Evolutionary conservation across 2,797 vertebrate species (phyloP), one percentile per base, ranked within the genome.

Genomic region (Synanceia verrucosa): DNA sequence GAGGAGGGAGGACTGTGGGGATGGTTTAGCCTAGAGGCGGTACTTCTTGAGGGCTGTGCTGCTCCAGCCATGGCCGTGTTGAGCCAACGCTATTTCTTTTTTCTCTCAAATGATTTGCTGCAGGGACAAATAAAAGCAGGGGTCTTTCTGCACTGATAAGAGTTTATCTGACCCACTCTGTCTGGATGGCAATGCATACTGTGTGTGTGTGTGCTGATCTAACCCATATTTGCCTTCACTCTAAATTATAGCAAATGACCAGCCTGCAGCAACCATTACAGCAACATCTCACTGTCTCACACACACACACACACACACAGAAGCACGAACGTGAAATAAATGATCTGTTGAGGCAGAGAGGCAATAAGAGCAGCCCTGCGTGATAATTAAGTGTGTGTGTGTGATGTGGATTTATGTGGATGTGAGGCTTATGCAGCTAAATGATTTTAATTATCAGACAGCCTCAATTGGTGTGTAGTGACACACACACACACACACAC

Each of bases 201-300:
- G 37, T 31, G 62, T 61, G 77, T 36, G 61, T 26, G 48, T 16
- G 44, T 13, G 65, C 79, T 86, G 85, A 88, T 88, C 86, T 79
- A 81, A 81, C 75, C 86, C 89, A 88, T 76, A 88, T 89, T 90
- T 85, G 81, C 83, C 88, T 90, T 93, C 91, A 86, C 79, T 92
- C 86, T 92, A 87, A 91, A 91, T 90, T 86, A 91, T 88, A 87
- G 87, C 81, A 89, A 91, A 91, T 92, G 91, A 90, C 89, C 88
- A 90, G 88, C 92, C 91, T 89, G 87, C 83, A 90, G 92, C 90
- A 82, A 86, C 87, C 83, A 91, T 89, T 90, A 89, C 72, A 89
- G 86, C 74, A 78, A 67, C 85, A 83, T 83, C 86, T 83, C 70
- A 75, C 68, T 65, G 71, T 84, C 78, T 75, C 83, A 78, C 75